Base-by-base conservation (phyloP, 2,888 invertebrate genomes). In the Acanthoscelides obtectus region DNA sequence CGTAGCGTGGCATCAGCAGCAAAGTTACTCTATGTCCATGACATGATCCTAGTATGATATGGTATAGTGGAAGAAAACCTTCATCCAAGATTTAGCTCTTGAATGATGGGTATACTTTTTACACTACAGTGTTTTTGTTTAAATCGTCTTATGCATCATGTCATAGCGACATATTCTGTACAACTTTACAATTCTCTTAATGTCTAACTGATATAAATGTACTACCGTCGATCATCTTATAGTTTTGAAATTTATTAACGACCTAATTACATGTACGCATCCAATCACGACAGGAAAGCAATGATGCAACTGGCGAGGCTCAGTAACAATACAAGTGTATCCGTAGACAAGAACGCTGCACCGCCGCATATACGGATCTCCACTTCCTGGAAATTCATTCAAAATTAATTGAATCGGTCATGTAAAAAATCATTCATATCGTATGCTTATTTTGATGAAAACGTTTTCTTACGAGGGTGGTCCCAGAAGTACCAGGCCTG, bases 281-380 rank as follows among this genome's bases (percentile, higher is more conserved):
- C 70, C 72, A 72, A 81, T 83, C 83, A 83, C 81, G 83, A 81
- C 75, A 81, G 75, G 77, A 77, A 75, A 75, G 78, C 78, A 74
- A 80, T 75, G 75, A 81, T 75, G 76, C 79, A 80, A 75, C 78
- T 78, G 71, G 76, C 75, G 71, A 80, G 74, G 73, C 80, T 80
- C 76, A 81, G 72, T 71, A 81, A 70, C 71, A 81, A 68, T 72
- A 73, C 72, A 66, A 75, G 67, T 69, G 77, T 73, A 72, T 74
- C 79, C 69, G 73, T 71, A 67, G 75, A 69, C 71, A 79, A 75
- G 69, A 78, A 77, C 70, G 82, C 78, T 76, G 89, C 88, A 2
- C 81, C 81, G 75, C 90, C 90, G 81, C 91, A 91, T 25, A 90
- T 88, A 77, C 87, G 88, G 77, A 91, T 91, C 83, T 90, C 90